These are phyloP conservation scores for Lacerta agilis DNA, from an alignment of 2,797 vertebrate species.

Conservation along the genomic window DNA sequence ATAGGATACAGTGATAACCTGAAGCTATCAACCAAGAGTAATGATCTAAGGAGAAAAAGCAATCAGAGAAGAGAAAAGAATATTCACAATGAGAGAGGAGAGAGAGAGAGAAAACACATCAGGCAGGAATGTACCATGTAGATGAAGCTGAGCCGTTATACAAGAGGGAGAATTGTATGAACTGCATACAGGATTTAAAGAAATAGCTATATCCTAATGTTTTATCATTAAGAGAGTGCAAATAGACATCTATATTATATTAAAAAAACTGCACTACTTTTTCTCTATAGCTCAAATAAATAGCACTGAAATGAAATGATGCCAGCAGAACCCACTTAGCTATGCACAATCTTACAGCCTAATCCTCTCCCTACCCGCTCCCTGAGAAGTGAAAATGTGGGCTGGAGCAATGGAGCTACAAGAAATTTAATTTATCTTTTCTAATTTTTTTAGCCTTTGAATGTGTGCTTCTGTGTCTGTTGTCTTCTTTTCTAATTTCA, in stretches of 20 bases:
- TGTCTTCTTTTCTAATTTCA: background rate
- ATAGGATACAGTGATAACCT: slow-evolving; percentile 83
- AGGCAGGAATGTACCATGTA: slow-evolving; percentile 71
- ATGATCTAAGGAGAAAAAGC: slow-evolving; percentile 81
- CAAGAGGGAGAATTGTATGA: slow-evolving; percentile 62
- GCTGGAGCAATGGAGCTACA: background rate
- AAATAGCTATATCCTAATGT: slow-evolving; percentile 67
- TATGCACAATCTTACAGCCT: slow-evolving; percentile 53
- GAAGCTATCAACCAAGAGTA: slow-evolving; percentile 81
- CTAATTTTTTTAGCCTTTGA: background rate
- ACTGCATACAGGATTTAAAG: slow-evolving; percentile 65
- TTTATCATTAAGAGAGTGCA: slow-evolving; percentile 66
- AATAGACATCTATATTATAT: slow-evolving; percentile 63
- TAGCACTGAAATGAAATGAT: slow-evolving; percentile 61
- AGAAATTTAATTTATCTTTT: background rate
- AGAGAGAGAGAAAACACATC: slow-evolving; percentile 75
- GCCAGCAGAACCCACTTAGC: slow-evolving; percentile 46
- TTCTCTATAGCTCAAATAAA: slow-evolving; percentile 46
- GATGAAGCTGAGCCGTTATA: slow-evolving; percentile 72
- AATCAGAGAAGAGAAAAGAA: slow-evolving; percentile 82
- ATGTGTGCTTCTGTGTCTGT: background rate
- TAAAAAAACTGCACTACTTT: slow-evolving; percentile 53
- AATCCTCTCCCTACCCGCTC: slow-evolving; percentile 3
- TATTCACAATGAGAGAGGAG: slow-evolving; percentile 66
- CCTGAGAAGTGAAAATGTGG: slow-evolving; percentile 11